Percentiles rank a stretch among this genome's conserved stretches.
phyloP scores from a whole-genome alignment of 2,888 invertebrate species.

The Dynastes grantii region DNA sequence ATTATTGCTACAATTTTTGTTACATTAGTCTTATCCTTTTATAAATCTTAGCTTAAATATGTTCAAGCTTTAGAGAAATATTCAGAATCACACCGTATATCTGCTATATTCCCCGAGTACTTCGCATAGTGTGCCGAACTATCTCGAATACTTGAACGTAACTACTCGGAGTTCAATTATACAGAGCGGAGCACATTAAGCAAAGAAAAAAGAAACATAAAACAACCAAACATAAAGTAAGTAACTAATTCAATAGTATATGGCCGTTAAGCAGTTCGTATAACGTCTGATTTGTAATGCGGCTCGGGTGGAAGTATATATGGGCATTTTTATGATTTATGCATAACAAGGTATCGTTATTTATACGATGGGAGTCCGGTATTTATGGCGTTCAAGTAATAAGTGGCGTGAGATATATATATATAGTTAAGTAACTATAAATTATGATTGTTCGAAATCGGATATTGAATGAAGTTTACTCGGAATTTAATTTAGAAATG shows the following conservation, averaged over 20 bases:
- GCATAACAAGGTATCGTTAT: constrained; percentile 15
- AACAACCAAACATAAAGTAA: constrained; percentile 23
- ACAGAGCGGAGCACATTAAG: constrained; percentile 6
- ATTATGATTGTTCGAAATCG: background rate
- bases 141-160: constrained; percentile 23
- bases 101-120: constrained; percentile 29
- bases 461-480: constrained; percentile 6
- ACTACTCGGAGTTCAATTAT: constrained; percentile 46
- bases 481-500: constrained; percentile 2
- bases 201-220: background rate
- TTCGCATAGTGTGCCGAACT: constrained; percentile 22
- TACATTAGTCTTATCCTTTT: too few species aligned
- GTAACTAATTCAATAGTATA: constrained; percentile 47
- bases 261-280: background rate
- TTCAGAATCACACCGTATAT: too few species aligned
- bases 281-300: constrained; percentile 29
- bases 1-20: too few species aligned
- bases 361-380: background rate
- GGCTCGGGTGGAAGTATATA: constrained; percentile 15
- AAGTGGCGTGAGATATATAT: background rate
- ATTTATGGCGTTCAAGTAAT: background rate
- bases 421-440: constrained; percentile 5
- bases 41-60: too few species aligned
- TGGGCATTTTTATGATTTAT: constrained; percentile 39
- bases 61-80: too few species aligned